phyloP scores from a whole-genome alignment of 2,888 invertebrate genomes.

The Lepas anatifera region DNA sequence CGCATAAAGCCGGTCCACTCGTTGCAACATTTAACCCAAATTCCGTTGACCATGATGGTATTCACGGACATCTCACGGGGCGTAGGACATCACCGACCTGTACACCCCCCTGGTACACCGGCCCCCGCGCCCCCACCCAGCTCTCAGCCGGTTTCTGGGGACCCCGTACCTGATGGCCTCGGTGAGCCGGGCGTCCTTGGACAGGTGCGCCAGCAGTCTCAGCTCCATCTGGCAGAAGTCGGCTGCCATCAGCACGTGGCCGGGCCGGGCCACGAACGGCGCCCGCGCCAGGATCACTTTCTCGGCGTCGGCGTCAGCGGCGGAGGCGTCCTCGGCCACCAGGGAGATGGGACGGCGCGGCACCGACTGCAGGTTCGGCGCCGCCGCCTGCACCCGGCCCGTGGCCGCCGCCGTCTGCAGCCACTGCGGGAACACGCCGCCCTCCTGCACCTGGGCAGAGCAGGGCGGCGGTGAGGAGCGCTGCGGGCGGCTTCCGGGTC shows the following conservation, averaged over 20 bases:
- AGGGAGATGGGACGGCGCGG: conserved; percentile 16
- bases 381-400: conserved; percentile 20
- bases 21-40: too few relatives aligned
- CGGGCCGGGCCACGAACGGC: conserved; percentile 18
- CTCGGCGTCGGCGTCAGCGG: conserved; percentile 1
- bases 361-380: conserved; percentile 22
- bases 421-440: conserved; percentile 14
- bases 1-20: too few relatives aligned
- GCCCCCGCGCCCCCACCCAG: too few relatives aligned
- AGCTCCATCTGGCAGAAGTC: conserved; percentile 23
- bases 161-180: conserved; percentile 18
- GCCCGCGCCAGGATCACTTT: conserved; percentile 16
- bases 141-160: too few relatives aligned
- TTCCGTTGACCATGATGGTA: too few relatives aligned
- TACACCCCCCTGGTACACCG: too few relatives aligned
- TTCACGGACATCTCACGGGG: too few relatives aligned
- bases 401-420: conserved; percentile 23
- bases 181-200: conserved; percentile 17
- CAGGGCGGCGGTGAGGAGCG: too few relatives aligned
- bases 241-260: conserved; percentile 17
- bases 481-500: too few relatives aligned
- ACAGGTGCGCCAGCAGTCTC: conserved; percentile 22
- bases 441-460: conserved; percentile 13
- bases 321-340: not conserved
- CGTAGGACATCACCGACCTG: too few relatives aligned